phyloP scores from a whole-genome alignment of 2,113 vertebrate genomes.

The Etia nguti region DNA sequence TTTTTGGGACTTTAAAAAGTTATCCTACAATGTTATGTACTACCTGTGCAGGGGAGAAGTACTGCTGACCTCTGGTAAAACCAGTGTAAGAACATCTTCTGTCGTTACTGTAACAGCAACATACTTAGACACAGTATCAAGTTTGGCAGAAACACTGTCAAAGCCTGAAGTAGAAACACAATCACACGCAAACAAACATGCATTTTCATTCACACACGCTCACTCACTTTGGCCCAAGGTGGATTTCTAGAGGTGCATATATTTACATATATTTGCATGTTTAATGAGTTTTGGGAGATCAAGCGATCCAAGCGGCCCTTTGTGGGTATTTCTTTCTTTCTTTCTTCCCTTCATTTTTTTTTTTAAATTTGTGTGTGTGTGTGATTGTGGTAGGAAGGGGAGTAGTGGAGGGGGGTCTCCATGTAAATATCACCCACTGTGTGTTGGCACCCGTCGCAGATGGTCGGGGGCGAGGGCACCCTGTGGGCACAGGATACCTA shows the following conservation, averaged over 20 bases:
- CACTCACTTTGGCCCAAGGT: constrained; percentile 71
- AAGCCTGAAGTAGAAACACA: constrained; percentile 28
- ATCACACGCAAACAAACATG: constrained; percentile 24
- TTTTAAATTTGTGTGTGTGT: neutral
- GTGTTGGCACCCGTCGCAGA: constrained; percentile 71
- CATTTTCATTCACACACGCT: constrained; percentile 30
- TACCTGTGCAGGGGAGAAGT: neutral
- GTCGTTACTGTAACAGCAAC: neutral
- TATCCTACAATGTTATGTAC: neutral
- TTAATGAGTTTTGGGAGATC: constrained; percentile 74
- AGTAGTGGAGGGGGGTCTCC: neutral
- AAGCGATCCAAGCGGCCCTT: constrained; percentile 65
- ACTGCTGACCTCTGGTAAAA: neutral
- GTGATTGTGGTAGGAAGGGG: neutral
- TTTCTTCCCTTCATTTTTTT: neutral
- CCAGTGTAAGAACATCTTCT: neutral
- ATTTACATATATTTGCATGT: constrained; percentile 75
- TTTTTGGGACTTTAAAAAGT: neutral
- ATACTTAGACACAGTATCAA: neutral
- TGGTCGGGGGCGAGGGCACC: constrained; percentile 68
- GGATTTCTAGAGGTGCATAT: constrained; percentile 76
- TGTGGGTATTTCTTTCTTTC: constrained; percentile 68
- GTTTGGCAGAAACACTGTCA: constrained; percentile 24
- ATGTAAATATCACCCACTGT: constrained; percentile 70
- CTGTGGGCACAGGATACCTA: constrained; percentile 68